Conservation (phyloP, 2,797 vertebrate genomes). For the Cyclopterus lumpus region DNA sequence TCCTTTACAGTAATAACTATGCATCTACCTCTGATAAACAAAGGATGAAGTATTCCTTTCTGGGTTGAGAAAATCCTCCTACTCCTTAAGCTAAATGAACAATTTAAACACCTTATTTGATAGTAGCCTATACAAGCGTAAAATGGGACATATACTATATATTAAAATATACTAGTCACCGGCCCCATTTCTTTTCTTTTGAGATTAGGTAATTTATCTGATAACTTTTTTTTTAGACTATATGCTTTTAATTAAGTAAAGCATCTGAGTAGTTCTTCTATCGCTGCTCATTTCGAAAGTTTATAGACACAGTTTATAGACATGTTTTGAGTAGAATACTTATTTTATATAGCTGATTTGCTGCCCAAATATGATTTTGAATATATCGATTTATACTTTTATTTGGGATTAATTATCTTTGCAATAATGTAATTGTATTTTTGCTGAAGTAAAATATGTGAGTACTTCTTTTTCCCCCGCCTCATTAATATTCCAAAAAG, state of each 20-base stretch:
- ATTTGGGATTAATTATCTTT: background rate
- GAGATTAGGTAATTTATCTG: background rate
- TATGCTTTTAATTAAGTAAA: background rate
- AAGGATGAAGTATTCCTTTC: background rate
- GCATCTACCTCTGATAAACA: background rate
- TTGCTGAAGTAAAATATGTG: background rate
- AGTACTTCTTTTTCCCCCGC: background rate
- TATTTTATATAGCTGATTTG: background rate
- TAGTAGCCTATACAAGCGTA: background rate
- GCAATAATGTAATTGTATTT: background rate
- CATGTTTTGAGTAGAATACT: background rate
- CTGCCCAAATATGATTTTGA: background rate
- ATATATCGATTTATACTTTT: background rate
- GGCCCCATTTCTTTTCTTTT: background rate
- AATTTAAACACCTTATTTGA: background rate
- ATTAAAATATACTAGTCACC: background rate
- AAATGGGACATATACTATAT: background rate
- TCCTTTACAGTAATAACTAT: background rate
- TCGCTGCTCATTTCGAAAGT: background rate
- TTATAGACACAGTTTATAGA: slow-evolving; percentile 1
- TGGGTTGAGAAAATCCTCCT: background rate
- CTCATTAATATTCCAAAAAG: background rate
- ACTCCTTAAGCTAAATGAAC: background rate
- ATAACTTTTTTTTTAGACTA: background rate
- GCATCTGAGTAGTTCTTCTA: background rate